These are phyloP conservation scores for Hetaerina americana DNA, from an alignment of 1,140 invertebrate species.

Conservation along the genomic window DNA sequence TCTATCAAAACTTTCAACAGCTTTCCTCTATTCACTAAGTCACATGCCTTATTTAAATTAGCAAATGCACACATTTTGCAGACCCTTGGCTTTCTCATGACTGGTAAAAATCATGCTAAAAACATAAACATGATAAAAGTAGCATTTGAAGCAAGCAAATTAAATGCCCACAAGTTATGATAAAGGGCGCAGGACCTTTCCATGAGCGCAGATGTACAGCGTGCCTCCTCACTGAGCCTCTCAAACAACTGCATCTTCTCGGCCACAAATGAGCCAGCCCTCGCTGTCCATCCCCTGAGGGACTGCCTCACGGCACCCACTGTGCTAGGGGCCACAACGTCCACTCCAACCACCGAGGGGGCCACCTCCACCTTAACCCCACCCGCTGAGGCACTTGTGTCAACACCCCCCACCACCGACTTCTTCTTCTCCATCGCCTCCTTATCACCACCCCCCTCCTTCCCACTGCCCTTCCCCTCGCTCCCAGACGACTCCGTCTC, in stretches of 20 bases:
- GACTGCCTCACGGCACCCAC: conserved; percentile 15
- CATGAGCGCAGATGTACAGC: not conserved
- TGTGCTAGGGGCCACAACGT: no score
- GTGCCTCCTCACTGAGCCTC: conserved; percentile 37
- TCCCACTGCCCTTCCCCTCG: conserved; percentile 33
- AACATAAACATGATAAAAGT: no score
- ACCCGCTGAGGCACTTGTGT: conserved; percentile 3
- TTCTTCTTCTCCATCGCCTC: not conserved
- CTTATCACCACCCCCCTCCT: conserved; percentile 18
- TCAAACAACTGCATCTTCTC: conserved; percentile 65
- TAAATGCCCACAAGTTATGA: no score
- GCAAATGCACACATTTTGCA: no score
- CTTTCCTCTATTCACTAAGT: no score
- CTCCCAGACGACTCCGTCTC: conserved; percentile 15
- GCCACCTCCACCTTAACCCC: conserved; percentile 7
- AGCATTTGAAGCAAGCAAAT: no score
- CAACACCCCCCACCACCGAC: conserved; percentile 11
- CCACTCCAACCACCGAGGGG: not conserved
- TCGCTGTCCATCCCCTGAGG: conserved; percentile 55
- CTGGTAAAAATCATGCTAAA: no score
- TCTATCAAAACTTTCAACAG: no score
- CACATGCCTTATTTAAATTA: no score
- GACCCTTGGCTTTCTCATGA: no score
- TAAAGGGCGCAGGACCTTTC: not conserved
- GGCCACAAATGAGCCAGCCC: conserved; percentile 60